A percentile compares a stretch with the other conserved stretches of the same genome.
Evolutionary conservation across 2,113 vertebrate genomes (phyloP).

Genomic region (Nannobrachium achirus): DNA sequence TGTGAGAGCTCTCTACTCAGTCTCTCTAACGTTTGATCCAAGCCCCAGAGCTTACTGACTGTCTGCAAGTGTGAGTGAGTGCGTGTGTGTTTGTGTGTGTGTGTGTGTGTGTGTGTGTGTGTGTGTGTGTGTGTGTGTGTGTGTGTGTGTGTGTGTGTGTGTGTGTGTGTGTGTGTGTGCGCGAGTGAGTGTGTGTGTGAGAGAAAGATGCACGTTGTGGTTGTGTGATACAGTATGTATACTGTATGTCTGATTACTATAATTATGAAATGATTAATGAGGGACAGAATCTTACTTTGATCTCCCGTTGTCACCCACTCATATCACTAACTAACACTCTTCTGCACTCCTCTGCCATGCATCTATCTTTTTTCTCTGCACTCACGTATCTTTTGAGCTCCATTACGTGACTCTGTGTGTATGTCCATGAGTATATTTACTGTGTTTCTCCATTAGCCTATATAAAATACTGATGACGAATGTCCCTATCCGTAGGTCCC

Average conservation of each 20-base stretch:
- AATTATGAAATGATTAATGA: constrained; percentile 59
- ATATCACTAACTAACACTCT: constrained; percentile 47
- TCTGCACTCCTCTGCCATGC: background rate
- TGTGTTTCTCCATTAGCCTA: no score
- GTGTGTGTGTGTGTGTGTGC: constrained; percentile 14
- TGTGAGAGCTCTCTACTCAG: constrained; percentile 25
- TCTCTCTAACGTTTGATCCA: constrained; percentile 36
- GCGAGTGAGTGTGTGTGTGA: background rate
- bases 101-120: constrained; percentile 7
- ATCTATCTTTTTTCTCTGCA: background rate
- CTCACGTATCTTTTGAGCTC: no score
- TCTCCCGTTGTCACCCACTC: no score
- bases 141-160: constrained; percentile 3
- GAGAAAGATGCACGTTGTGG: no score
- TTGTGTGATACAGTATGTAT: no score
- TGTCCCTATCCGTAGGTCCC: no score
- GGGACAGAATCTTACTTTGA: constrained; percentile 24
- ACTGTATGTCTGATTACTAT: constrained; percentile 46
- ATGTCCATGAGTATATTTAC: no score
- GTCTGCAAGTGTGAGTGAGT: background rate
- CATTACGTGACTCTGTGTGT: no score
- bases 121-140: background rate
- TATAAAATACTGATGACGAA: no score
- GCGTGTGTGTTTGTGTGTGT: constrained; percentile 20
- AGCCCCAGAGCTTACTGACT: constrained; percentile 12